phyloP scores from a whole-genome alignment of 2,113 vertebrate genomes.

The Stigmatopora nigra region DNA sequence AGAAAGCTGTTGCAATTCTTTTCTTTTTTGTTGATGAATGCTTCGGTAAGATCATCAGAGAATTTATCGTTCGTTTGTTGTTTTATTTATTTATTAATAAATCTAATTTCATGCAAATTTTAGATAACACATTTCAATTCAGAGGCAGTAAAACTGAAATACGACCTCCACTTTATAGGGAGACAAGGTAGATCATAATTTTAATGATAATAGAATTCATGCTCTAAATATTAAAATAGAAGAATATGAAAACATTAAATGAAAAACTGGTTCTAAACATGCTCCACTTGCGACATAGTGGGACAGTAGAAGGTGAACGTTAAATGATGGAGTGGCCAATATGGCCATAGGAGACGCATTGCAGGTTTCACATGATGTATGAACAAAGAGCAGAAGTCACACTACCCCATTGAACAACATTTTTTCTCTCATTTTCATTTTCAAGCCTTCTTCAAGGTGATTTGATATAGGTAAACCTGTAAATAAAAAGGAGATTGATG shows the following conservation, averaged over 20 bases:
- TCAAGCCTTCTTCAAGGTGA: neutral
- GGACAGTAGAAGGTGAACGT: neutral
- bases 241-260: neutral
- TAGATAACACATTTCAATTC: neutral
- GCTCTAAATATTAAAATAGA: neutral
- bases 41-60: no score
- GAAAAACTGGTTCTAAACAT: conserved; percentile 17
- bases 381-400: conserved; percentile 15
- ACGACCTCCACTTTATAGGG: neutral
- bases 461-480: neutral
- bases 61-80: no score
- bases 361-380: conserved; percentile 26
- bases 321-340: conserved; percentile 23
- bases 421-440: conserved; percentile 3
- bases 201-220: neutral
- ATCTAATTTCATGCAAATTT: neutral
- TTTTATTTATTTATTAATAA: no score
- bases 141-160: neutral
- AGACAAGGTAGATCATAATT: neutral
- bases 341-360: conserved; percentile 9
- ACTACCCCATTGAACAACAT: neutral
- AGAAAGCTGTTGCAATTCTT: no score
- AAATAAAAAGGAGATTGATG: neutral
- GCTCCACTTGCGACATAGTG: neutral
- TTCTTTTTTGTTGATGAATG: no score